Base-by-base conservation (phyloP, 2,888 invertebrate genomes). In the Volucella zonaria region DNA sequence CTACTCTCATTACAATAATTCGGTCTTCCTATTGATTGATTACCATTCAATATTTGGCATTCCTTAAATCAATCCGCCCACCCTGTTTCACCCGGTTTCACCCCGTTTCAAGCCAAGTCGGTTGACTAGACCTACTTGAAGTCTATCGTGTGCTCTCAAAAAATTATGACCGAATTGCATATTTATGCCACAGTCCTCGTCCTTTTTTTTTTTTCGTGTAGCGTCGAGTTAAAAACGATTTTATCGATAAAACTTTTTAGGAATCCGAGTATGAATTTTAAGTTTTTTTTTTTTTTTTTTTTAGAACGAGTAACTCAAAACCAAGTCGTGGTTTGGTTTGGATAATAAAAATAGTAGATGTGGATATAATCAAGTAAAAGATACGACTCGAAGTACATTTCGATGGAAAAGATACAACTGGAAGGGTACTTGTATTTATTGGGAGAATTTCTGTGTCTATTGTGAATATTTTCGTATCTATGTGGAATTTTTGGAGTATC, bases 241-340 rank as follows among this genome's bases (percentile, higher is more conserved):
- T 71, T 78, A 78, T 78, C 71, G 78, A 78, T 78, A 78, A 78
- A 78, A 78, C 78, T 64, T 71, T 76, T 71, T 52, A n/a, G 4
- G 31, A 31, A 31, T 31, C 31, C 31, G 31, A 31, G 6, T 31
- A 18, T 15, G 52, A 11, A 31, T 12, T n/a, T n/a, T 74, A 11
- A 23, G 14, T 38, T 56, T 31, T 42, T 14, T 8, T n/a, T n/a
- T n/a, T n/a, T 38, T 56, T 31, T 42, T 14, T 51, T 64, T 38
- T 40, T 15, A 58, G 49, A 47, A 62, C 14, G 23, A 40, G 23
- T 11, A 52, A 61, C 68, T 68, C n/a, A 61, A 61, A 68, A 56
- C 31, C 66, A 56, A 43, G 64, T 15, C 47, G 52, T 73, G 56
- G 40, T 40, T 49, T 43, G 31, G 31, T 31, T 15, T 40, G 14